phyloP scores from a whole-genome alignment of 37 sponge, comb jelly and placozoan genomes.

The Aplysina aerophoba region DNA sequence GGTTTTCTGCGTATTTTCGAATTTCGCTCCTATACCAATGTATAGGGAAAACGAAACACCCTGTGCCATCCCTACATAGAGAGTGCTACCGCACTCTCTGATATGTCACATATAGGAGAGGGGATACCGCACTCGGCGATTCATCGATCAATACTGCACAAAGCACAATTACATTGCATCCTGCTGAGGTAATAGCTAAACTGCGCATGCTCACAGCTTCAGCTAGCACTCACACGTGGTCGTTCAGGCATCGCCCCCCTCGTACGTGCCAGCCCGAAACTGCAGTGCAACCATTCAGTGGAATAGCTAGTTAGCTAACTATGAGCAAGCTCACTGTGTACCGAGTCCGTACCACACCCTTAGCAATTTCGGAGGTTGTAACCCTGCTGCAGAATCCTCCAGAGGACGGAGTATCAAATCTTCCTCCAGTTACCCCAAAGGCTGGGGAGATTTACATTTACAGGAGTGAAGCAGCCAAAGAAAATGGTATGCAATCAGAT shows the following conservation, averaged over 20 bases:
- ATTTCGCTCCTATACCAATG: no score
- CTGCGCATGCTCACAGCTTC: no score
- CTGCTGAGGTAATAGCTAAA: conserved; percentile 23
- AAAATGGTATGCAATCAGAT: conserved; percentile 8
- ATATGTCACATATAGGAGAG: no score
- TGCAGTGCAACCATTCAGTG: no score
- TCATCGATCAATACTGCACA: not conserved
- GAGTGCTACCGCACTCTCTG: no score
- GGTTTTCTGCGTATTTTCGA: no score
- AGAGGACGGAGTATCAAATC: conserved; percentile 27
- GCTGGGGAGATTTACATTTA: conserved; percentile 26
- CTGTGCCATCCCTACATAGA: no score
- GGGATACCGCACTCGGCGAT: not conserved
- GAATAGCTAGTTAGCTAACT: no score
- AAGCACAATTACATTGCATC: conserved; percentile 7
- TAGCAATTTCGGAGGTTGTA: conserved; percentile 21
- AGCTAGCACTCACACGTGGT: no score
- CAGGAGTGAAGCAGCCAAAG: conserved; percentile 17
- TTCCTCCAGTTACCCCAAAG: conserved; percentile 32
- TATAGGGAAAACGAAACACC: no score
- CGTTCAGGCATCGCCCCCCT: no score
- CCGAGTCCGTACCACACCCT: conserved; percentile 23
- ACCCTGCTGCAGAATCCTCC: conserved; percentile 30
- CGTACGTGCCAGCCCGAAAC: no score
- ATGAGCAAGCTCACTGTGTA: conserved; percentile 27